Evolutionary conservation across 2,797 vertebrate species (phyloP).

Genomic region (Gobio occitaniae): DNA sequence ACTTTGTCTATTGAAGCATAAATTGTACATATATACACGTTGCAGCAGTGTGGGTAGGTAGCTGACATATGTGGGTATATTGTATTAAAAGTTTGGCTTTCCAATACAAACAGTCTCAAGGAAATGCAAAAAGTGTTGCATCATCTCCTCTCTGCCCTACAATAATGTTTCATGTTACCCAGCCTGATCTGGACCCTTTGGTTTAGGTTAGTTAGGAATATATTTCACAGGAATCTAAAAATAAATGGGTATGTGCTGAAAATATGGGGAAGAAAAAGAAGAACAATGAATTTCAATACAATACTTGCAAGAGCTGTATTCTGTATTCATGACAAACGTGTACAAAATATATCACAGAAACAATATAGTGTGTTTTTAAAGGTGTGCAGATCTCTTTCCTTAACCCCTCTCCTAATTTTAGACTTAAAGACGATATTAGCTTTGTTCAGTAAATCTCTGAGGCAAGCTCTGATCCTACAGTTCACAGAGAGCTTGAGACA

Average conservation of each 20-base stretch:
- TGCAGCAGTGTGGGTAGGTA: too few relatives aligned
- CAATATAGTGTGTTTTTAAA: slow-evolving; percentile 1
- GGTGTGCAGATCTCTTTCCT: neutral
- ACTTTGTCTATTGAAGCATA: too few relatives aligned
- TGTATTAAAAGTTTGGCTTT: too few relatives aligned
- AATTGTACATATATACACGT: too few relatives aligned
- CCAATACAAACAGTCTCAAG: too few relatives aligned
- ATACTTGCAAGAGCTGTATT: neutral
- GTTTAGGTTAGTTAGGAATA: neutral
- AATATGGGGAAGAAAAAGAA: neutral
- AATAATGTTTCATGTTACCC: neutral
- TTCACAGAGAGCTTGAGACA: slow-evolving; percentile 21
- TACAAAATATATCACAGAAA: neutral
- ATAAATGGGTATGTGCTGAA: neutral
- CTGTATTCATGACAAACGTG: neutral
- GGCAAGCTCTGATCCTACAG: slow-evolving; percentile 18
- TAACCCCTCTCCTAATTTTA: neutral
- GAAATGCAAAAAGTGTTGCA: too few relatives aligned
- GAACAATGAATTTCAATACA: neutral
- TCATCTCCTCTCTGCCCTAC: too few relatives aligned
- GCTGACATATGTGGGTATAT: too few relatives aligned
- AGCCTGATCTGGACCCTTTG: neutral
- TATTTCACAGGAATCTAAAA: neutral
- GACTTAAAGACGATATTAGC: slow-evolving; percentile 1
- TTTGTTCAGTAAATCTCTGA: slow-evolving; percentile 8